These are phyloP conservation scores for Philopotamus ludificatus DNA, from an alignment of 1,140 invertebrate genomes.

Conservation along the genomic window DNA sequence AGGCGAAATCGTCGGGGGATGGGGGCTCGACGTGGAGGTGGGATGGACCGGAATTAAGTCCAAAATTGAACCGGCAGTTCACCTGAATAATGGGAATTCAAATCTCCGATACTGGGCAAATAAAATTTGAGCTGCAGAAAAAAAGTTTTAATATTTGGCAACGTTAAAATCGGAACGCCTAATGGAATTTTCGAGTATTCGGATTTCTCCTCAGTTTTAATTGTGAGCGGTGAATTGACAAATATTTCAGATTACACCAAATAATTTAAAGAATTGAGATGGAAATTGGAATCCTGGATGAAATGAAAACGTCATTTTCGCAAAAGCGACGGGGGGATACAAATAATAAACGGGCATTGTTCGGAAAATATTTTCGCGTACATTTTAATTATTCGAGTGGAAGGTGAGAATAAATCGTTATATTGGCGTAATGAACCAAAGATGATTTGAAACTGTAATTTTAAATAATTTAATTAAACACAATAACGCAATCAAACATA, in stretches of 20 bases:
- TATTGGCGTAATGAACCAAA: no score
- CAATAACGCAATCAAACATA: no score
- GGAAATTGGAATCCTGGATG: no score
- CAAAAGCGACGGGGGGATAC: no score
- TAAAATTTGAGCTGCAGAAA: no score
- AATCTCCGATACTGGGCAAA: constrained; percentile 14
- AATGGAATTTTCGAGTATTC: constrained; percentile 21
- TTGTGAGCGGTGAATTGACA: not conserved
- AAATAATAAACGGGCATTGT: no score
- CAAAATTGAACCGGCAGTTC: constrained; percentile 24
- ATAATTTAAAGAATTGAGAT: not conserved
- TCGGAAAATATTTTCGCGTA: no score
- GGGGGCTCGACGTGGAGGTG: not conserved
- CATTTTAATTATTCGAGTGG: no score
- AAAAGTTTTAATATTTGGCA: constrained; percentile 22
- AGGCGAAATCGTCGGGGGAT: not conserved
- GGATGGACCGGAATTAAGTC: constrained; percentile 12
- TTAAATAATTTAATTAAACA: no score
- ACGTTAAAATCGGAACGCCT: constrained; percentile 2
- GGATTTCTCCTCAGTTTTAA: not conserved
- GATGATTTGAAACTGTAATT: no score
- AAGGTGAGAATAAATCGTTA: no score
- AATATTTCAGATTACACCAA: not conserved
- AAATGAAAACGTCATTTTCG: no score
- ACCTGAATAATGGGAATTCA: constrained; percentile 11